These are phyloP conservation scores for Muscicapa adusta DNA, from an alignment of 2,113 vertebrate genomes.

Conservation along the genomic window DNA sequence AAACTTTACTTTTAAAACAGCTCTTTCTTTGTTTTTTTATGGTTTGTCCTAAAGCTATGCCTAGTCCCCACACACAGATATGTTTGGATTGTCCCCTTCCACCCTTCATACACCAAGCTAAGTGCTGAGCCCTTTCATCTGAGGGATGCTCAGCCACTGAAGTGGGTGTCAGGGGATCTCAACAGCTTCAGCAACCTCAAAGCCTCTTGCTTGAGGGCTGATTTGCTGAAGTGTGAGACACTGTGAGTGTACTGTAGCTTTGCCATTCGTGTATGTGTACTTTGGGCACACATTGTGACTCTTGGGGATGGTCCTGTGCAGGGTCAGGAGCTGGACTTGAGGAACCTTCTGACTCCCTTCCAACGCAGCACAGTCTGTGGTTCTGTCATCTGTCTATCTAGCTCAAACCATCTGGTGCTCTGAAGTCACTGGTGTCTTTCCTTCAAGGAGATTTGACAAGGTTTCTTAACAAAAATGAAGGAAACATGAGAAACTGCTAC, in stretches of 20 bases:
- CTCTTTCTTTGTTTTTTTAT: neutral
- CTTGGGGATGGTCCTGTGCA: neutral
- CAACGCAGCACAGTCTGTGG: neutral
- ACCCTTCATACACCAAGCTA: neutral
- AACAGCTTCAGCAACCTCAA: neutral
- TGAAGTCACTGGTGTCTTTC: neutral
- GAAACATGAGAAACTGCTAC: neutral
- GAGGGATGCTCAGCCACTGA: neutral
- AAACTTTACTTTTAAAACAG: conserved; percentile 17
- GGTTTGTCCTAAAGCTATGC: neutral
- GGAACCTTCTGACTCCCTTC: neutral
- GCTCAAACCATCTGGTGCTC: neutral
- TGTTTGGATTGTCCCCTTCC: neutral
- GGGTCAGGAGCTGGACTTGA: neutral
- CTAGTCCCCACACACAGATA: neutral
- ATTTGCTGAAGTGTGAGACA: neutral
- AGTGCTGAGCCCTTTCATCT: neutral
- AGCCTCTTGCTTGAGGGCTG: neutral
- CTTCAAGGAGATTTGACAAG: neutral
- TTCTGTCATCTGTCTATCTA: neutral
- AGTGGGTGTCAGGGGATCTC: rapidly evolving
- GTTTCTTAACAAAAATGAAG: neutral
- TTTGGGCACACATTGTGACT: neutral
- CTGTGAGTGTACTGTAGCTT: neutral
- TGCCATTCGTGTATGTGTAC: neutral